A percentile compares a stretch with the other conserved stretches of the same genome.
Conservation (phyloP, 1,140 invertebrate species). For the Gonioctena quinquepunctata region DNA sequence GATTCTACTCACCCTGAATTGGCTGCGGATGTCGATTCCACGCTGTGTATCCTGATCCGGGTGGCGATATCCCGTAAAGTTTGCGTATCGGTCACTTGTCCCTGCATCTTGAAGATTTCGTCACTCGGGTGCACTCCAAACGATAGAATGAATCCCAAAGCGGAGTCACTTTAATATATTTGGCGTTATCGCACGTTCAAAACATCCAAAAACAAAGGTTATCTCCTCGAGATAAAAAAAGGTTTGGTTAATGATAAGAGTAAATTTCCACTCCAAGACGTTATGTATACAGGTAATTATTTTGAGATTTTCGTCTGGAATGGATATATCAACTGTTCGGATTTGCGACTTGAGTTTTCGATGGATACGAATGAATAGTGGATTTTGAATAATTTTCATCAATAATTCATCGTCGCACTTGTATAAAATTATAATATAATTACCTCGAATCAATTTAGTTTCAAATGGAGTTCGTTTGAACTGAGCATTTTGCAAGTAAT, state of each 20-base stretch:
- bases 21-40: slow-evolving; percentile 75
- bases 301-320: too few species aligned
- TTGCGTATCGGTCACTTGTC: slow-evolving; percentile 31
- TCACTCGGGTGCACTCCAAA: neutral
- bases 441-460: too few species aligned
- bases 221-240: neutral
- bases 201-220: neutral
- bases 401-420: too few species aligned
- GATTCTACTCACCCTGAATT: slow-evolving; percentile 40
- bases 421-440: too few species aligned
- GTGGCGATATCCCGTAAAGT: slow-evolving; percentile 33
- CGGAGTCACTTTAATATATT: neutral
- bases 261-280: neutral
- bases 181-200: neutral
- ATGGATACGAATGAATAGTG: too few species aligned
- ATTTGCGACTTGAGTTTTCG: too few species aligned
- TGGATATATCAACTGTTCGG: too few species aligned
- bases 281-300: neutral
- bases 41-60: slow-evolving; percentile 36
- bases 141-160: neutral
- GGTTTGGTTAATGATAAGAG: too few species aligned
- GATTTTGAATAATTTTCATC: too few species aligned
- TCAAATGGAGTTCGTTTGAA: too few species aligned
- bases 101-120: slow-evolving; percentile 23
- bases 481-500: too few species aligned